phyloP scores from a whole-genome alignment of 2,113 vertebrate genomes.

The Perca schrenkii region DNA sequence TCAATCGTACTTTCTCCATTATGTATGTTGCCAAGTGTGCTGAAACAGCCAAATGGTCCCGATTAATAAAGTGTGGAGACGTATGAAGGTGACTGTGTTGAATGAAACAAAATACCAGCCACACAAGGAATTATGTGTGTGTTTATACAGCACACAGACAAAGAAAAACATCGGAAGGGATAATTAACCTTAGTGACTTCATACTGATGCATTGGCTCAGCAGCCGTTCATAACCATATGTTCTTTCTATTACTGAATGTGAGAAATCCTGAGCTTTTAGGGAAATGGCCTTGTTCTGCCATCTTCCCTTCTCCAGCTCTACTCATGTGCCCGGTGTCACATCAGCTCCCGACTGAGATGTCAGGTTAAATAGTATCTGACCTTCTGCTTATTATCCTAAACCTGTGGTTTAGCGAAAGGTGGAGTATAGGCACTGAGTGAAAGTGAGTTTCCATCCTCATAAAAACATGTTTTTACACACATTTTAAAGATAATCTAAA shows the following conservation, averaged over 20 bases:
- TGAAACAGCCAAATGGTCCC: slow-evolving; percentile 8
- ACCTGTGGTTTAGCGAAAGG: not conserved
- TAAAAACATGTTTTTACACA: not conserved
- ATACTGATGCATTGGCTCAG: slow-evolving; percentile 42
- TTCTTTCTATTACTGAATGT: slow-evolving; percentile 45
- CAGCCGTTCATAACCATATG: slow-evolving; percentile 55
- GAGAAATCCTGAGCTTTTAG: slow-evolving; percentile 26
- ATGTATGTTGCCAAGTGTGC: slow-evolving; percentile 1
- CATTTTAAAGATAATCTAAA: not conserved
- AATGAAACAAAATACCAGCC: slow-evolving; percentile 45
- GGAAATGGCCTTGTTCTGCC: not conserved
- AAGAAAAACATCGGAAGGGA: slow-evolving; percentile 64
- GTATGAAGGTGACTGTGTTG: slow-evolving; percentile 29
- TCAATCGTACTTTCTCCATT: not conserved
- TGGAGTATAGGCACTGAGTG: not conserved
- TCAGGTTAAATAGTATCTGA: slow-evolving; percentile 48
- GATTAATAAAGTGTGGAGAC: slow-evolving; percentile 47
- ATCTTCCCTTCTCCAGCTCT: slow-evolving; percentile 16
- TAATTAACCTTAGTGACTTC: slow-evolving; percentile 67
- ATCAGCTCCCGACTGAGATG: slow-evolving; percentile 41
- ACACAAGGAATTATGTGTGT: slow-evolving; percentile 50
- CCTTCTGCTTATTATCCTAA: slow-evolving; percentile 32
- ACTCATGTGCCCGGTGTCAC: slow-evolving; percentile 15
- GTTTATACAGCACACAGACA: slow-evolving; percentile 53
- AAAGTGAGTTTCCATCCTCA: not conserved